phyloP scores from a whole-genome alignment of 2,888 invertebrate species.

The Metopia argyrocephala region DNA sequence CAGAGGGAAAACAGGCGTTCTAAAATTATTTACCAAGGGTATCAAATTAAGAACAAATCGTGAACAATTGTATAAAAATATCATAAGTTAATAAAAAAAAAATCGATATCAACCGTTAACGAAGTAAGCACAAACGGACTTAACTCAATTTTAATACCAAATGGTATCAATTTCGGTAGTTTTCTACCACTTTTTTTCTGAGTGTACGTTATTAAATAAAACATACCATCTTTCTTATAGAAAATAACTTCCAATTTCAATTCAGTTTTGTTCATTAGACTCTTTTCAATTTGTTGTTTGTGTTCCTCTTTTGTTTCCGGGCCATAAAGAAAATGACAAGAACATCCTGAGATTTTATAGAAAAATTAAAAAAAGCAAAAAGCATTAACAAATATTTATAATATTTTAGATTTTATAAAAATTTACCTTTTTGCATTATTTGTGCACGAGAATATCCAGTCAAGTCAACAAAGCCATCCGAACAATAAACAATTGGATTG shows the following conservation, averaged over 20 bases:
- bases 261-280: conserved; percentile 93
- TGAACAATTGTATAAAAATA: no score
- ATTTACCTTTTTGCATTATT: conserved; percentile 93
- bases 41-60: no score
- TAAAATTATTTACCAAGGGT: no score
- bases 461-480: conserved; percentile 97
- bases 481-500: conserved; percentile 97
- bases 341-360: conserved; percentile 82
- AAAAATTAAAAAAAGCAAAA: not conserved
- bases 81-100: no score
- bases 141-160: no score
- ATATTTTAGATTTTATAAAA: no score
- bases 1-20: no score
- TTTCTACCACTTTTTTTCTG: no score
- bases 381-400: not conserved
- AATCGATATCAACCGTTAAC: no score
- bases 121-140: no score
- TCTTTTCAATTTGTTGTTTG: conserved; percentile 91
- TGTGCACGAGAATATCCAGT: conserved; percentile 95
- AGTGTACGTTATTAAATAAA: not conserved
- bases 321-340: conserved; percentile 96
- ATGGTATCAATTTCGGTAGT: no score
- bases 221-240: conserved; percentile 95
- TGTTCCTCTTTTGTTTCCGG: conserved; percentile 93
- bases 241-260: conserved; percentile 96